A percentile compares a stretch with the other conserved stretches of the same genome.
These are phyloP conservation scores for Kradibia gibbosae DNA, from an alignment of 1,140 invertebrate species.

Conservation along the genomic window DNA sequence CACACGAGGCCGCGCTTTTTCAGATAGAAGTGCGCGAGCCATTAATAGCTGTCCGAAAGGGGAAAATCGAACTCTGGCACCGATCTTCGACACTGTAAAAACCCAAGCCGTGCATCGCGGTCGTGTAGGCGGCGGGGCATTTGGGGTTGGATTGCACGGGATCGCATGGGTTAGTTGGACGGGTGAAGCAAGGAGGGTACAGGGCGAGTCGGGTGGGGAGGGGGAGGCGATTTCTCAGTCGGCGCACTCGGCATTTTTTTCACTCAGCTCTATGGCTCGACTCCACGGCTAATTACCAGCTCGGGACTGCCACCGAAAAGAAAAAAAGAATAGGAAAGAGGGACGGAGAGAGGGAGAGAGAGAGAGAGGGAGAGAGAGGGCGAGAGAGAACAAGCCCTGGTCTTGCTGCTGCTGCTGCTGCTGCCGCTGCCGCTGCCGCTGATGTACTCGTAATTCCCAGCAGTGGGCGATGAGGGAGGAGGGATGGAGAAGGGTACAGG, in stretches of 20 bases:
- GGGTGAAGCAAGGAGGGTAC: no score
- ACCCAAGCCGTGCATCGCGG: background rate
- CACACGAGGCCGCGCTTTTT: background rate
- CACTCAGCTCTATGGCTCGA: background rate
- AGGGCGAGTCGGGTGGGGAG: background rate
- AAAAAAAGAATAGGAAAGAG: no score
- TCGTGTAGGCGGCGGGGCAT: no score
- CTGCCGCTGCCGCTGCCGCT: no score
- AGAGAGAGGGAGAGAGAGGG: background rate
- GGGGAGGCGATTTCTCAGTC: conserved; percentile 20
- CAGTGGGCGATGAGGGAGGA: background rate
- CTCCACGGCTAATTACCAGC: conserved; percentile 41
- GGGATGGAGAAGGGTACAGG: background rate
- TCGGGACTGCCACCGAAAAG: background rate
- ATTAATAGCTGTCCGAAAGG: background rate
- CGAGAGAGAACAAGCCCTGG: background rate
- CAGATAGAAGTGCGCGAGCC: background rate
- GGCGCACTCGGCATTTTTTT: conserved; percentile 24
- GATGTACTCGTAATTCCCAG: background rate
- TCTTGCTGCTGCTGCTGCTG: no score
- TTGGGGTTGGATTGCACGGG: no score
- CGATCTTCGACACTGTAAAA: background rate
- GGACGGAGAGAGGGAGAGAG: background rate
- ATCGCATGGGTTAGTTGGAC: no score
- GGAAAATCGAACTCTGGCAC: background rate